Percentiles rank a stretch among this genome's conserved stretches.
Conservation (phyloP, 2,113 vertebrate genomes). For the Corydoras maculifer region DNA sequence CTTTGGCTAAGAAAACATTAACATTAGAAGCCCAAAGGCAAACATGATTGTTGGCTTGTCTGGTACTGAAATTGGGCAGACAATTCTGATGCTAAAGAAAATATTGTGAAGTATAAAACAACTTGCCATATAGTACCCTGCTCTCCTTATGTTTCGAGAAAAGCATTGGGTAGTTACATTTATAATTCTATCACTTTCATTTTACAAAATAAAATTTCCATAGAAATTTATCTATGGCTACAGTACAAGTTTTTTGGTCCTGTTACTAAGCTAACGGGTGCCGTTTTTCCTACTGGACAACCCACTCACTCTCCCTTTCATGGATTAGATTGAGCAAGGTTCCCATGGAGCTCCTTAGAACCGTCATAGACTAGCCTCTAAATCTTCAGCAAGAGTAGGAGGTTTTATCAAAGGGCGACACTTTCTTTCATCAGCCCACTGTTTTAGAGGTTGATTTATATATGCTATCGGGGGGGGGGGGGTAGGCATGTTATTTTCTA, state of each 20-base stretch:
- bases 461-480: conserved; percentile 48
- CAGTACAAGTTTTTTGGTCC: neutral
- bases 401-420: conserved; percentile 60
- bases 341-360: conserved; percentile 55
- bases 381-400: conserved; percentile 46
- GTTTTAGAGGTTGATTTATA: conserved; percentile 60
- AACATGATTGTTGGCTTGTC: conserved; percentile 14
- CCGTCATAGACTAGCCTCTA: conserved; percentile 55
- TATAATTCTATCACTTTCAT: too few species aligned
- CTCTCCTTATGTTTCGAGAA: too few species aligned
- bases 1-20: conserved; percentile 14
- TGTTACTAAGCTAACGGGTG: conserved; percentile 26
- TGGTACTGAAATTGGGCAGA: neutral
- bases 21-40: neutral
- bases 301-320: conserved; percentile 29
- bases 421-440: conserved; percentile 57
- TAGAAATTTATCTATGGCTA: too few species aligned
- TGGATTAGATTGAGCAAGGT: conserved; percentile 51
- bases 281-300: conserved; percentile 27
- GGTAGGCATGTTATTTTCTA: conserved; percentile 22
- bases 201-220: too few species aligned
- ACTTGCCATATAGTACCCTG: too few species aligned
- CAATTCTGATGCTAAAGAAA: neutral
- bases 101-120: neutral
- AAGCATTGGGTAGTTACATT: too few species aligned